Evolutionary conservation across 2,797 vertebrate species (phyloP), one percentile per base, ranked within the genome.

Genomic region (Sphenodon punctatus): DNA sequence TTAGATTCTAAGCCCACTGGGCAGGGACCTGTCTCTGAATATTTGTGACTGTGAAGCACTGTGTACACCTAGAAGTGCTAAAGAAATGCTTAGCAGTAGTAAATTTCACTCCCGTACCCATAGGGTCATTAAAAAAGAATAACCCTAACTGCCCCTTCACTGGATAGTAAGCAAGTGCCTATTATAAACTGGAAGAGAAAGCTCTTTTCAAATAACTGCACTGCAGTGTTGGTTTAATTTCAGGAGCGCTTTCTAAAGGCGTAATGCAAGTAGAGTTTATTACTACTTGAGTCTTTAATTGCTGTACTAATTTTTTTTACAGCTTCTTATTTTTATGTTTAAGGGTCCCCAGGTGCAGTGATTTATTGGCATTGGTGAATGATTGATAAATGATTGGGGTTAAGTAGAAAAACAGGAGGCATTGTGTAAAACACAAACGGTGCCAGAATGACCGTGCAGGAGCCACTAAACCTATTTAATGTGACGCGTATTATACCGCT

Each of bases 241-340:
- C 85, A 88, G 67, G 82, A 77, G 76, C 78, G 81, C 71, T 88
- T 93, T 92, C 91, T 92, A 81, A 84, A 93, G 90, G 89, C 88
- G 89, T 68, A 88, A 88, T 53, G 69, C 80, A 84, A 93, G 93
- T 88, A 59, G 78, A 85, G 76, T 91, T 95, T 94, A 94, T 93
- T 92, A 74, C 89, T 85, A 45, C 84, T 93, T 93, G 87, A 93
- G 93, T 85, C 93, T 95, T 95, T 96, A 95, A 95, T 95, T 95
- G 94, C 94, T 87, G 90, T 88, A 75, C 90, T 95, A 91, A 93
- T 94, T 93, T 93, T 94, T 94, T 91, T 95, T 95, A 94, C 81
- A 89, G 92, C 90, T 93, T 88, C 92, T 95, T 93, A 92, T 95
- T 96, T 94, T 90, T 91, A 87, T 76, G 75, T 94, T 95, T 95